Evolutionary conservation across 2,888 invertebrate species (phyloP).

Genomic region (Ophion ellenae): DNA sequence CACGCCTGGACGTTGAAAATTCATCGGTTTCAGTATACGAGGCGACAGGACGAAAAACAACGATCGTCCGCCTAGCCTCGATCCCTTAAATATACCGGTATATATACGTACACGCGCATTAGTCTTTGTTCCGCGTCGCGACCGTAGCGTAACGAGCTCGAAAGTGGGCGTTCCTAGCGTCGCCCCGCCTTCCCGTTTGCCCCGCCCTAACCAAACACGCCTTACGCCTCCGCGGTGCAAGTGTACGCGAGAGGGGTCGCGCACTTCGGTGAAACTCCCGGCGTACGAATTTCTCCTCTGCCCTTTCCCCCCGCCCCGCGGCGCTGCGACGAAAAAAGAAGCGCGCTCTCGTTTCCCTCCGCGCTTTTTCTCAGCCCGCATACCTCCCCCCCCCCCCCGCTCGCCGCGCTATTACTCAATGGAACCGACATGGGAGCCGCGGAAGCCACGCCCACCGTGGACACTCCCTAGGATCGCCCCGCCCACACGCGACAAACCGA

Average conservation of each 20-base stretch:
- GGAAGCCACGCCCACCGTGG: constrained; percentile 33
- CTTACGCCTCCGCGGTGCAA: constrained; percentile 6
- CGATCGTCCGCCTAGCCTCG: constrained; percentile 5
- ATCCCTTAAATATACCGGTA: neutral
- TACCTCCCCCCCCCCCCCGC: constrained; percentile 8
- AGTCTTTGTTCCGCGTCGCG: constrained; percentile 36
- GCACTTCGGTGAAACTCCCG: constrained; percentile 1
- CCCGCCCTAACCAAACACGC: constrained; percentile 5
- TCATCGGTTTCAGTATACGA: neutral
- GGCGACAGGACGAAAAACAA: neutral
- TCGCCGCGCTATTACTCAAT: constrained; percentile 13
- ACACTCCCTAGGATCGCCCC: constrained; percentile 24
- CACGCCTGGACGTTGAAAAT: no score
- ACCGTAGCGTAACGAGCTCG: constrained; percentile 11
- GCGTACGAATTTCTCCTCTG: constrained; percentile 13
- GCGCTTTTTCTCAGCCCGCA: neutral
- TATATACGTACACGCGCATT: neutral
- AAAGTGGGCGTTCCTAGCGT: constrained; percentile 6
- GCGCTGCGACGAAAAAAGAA: constrained; percentile 26
- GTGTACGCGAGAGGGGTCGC: neutral
- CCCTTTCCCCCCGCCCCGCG: constrained; percentile 7
- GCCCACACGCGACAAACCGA: constrained; percentile 33
- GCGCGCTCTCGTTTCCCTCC: constrained; percentile 30
- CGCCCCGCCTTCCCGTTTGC: constrained; percentile 29
- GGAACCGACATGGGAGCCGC: constrained; percentile 38